Evolutionary conservation across 2,797 vertebrate species (phyloP).

Genomic region (Somateria mollissima): DNA sequence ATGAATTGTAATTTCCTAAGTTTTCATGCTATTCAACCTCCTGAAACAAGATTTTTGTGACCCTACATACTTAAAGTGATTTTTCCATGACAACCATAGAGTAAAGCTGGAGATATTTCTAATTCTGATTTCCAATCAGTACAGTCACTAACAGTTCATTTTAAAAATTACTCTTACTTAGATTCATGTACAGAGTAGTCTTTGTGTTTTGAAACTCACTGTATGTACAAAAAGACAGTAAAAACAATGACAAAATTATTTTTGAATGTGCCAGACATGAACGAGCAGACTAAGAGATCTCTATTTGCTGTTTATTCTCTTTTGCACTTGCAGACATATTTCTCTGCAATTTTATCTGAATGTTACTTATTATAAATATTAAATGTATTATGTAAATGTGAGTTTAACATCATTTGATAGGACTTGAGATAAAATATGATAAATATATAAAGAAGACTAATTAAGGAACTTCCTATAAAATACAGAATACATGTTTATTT

Average conservation of each 20-base stretch:
- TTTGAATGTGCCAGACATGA: neutral
- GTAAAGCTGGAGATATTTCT: constrained; percentile 49
- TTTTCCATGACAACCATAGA: neutral
- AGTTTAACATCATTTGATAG: constrained; percentile 54
- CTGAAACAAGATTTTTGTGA: constrained; percentile 1
- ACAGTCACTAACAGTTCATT: neutral
- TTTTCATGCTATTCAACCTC: neutral
- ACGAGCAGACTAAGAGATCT: neutral
- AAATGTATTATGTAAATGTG: constrained; percentile 42
- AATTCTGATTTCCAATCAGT: constrained; percentile 49
- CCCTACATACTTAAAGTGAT: neutral
- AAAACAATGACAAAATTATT: neutral
- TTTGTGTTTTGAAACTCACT: constrained; percentile 20
- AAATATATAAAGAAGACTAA: constrained; percentile 66
- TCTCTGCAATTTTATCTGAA: constrained; percentile 28
- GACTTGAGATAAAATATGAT: constrained; percentile 58
- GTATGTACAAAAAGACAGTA: neutral
- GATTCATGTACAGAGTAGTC: constrained; percentile 34
- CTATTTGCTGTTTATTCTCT: neutral
- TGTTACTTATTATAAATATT: constrained; percentile 52
- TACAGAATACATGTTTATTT: constrained; percentile 34
- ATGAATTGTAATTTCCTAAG: neutral
- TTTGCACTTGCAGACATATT: neutral
- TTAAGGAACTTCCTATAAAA: constrained; percentile 43
- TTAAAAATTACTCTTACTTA: constrained; percentile 30